Evolutionary conservation across 2,113 vertebrate genomes (phyloP), one percentile per base, ranked within the genome.

Genomic region (Ictalurus punctatus): DNA sequence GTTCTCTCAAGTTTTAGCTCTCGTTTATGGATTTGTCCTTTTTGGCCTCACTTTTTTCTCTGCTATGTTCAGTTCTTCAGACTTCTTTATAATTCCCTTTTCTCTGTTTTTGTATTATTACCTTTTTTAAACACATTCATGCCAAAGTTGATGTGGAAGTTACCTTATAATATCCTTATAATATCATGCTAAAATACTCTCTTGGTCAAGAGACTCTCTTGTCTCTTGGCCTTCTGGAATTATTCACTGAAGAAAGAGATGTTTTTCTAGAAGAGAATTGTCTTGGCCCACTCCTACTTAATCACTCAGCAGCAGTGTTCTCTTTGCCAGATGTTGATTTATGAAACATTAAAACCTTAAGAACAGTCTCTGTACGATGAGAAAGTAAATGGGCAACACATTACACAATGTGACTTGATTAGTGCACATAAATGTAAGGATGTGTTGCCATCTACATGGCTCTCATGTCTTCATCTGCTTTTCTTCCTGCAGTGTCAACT

Each of bases 401-500:
- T 48, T 8, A 48, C 7, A 48, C 48, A 52, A 86, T 91, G 83
- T 83, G 82, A 73, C 25, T 76, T 25, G 30, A 37, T 61, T 83
- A 27, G 80, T 83, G 71, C 76, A 89, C 87, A 58, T 90, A 85
- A 92, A 84, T 83, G 59, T 90, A 27, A 80, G 58, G 74, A 30
- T 4, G 30, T 85, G 4, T 13, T 88, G 27, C 40, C 88, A 87
- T 69, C 65, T 88, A 88, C 88, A 61, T 73, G 85, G 90, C 83
- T 86, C 91, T 93, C 90, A 84, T 93, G 88, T 91, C 90, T 91
- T 87, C 89, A 80, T 92, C 74, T 90, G 13, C 14, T 89, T 90
- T 54, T 81, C 91, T 92, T 85, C 27, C 95, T 92, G 91, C 94
- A 98, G 97, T 89, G 97, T 98, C 95, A 98, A 97, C 94, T 94